Base-by-base conservation (phyloP, 2,888 invertebrate species). In the Antheraea yamamai region DNA sequence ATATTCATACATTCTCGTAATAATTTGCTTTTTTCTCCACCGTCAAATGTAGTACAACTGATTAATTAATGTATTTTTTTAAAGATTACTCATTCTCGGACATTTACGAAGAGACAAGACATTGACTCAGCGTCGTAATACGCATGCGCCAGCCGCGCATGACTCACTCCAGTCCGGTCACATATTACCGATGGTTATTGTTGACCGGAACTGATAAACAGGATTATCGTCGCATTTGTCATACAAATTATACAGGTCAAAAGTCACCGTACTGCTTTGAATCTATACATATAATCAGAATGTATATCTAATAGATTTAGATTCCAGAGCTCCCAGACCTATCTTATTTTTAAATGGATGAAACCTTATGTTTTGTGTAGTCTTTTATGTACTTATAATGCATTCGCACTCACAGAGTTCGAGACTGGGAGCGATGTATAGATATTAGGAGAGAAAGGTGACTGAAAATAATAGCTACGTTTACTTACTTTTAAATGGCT, bases 41-140 rank as follows among this genome's bases (percentile, higher is more conserved):
- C 64, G 26, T 51, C 23, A 72, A n/a, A 23, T 12, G 26, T n/a
- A 51, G 47, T 23, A 72, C 7, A 51, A 72, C 10, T 72, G 51
- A 12, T 2, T 72, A 51, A 23, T 72, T 64, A 35, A 61, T 70
- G 7, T 18, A 71, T 39, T 23, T 58, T 23, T 61, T 61, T 39
- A 47, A 70, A 70, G 77, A 80, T 83, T 81, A 84, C 80, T 86
- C 87, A 85, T 78, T 73, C 70, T 30, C 73, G 77, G 80, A 79
- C 78, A 82, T 74, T 81, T 82, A 82, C 83, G 80, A 82, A 80
- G 82, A 82, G 83, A 78, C 81, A 79, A 81, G 81, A 80, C 80
- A 82, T 83, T 91, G 91, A 91, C 83, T 91, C 91, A 91, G 85
- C 85, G 81, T n/a, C 76, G 84, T 88, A 90, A 87, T 89, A 91